A percentile compares a stretch with the other conserved stretches of the same genome.
phyloP scores from a whole-genome alignment of 2,113 vertebrate genomes.

The Gavia stellata region DNA sequence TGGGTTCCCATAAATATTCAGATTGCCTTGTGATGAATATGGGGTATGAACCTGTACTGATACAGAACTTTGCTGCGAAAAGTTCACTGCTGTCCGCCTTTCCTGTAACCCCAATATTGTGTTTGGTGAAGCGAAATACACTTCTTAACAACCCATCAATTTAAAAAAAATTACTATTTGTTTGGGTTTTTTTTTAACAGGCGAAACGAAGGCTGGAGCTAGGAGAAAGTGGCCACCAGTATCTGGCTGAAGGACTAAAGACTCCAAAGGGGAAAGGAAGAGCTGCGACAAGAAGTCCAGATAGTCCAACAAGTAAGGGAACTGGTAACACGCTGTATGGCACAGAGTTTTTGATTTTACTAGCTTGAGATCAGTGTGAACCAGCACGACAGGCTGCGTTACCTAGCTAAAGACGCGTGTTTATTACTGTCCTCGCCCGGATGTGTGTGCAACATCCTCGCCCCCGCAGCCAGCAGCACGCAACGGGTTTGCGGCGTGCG shows the following conservation, averaged over 20 bases:
- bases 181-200: too few relatives aligned
- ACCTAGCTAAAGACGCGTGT: too few relatives aligned
- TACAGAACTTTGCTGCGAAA: not conserved
- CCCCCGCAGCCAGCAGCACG: accelerated
- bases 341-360: not conserved
- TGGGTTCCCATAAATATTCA: not conserved
- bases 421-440: not conserved
- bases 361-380: not conserved
- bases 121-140: not conserved
- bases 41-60: not conserved
- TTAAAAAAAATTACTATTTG: not conserved
- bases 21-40: not conserved
- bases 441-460: accelerated
- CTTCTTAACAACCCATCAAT: not conserved
- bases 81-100: not conserved
- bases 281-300: constrained; percentile 81
- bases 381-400: not conserved
- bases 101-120: not conserved
- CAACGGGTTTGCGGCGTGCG: not conserved
- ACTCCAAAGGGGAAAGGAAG: constrained; percentile 88
- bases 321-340: not conserved
- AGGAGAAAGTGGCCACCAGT: constrained; percentile 90
- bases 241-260: constrained; percentile 85
- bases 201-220: constrained; percentile 93
- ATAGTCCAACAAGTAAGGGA: constrained; percentile 90